Evolutionary conservation across 1,140 invertebrate genomes (phyloP), one percentile per base, ranked within the genome.

Genomic region (Eciton burchellii): DNA sequence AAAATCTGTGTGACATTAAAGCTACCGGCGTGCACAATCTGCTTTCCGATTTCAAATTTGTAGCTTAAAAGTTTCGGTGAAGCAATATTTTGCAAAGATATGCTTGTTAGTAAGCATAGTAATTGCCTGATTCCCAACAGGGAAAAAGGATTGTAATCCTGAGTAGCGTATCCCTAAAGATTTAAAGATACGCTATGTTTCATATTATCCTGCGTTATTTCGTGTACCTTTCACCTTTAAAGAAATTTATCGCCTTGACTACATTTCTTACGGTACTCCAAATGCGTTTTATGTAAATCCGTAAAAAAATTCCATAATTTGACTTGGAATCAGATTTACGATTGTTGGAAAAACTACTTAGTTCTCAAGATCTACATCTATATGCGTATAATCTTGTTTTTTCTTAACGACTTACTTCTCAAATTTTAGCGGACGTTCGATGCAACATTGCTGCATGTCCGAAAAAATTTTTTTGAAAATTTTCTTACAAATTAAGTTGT

Each of bases 61-160:
- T 11, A 16, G 49, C 11, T 74, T 49, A 41, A 76, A 26, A 52
- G 14, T 29, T 66, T 41, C 49, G 9, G 35, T 79, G 29, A 3
- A n/a, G 21, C 21, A 56, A 14, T 21, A 56, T 66, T 62, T n/a
- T 56, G 60, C 12, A 19, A 45, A 14, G 12, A 16, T 12, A 21
- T 8, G n/a, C 14, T 43, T 21, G 16, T 43, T 12, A 65, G 26
- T 26, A 41, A 43, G 41, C 16, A n/a, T n/a, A 68, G 68, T 79
- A 79, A 68, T 56, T 57, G 35, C 35, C 43, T 16, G 24, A 79
- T 54, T 79, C 21, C 41, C 19, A 35, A 35, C 35, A 19, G 35
- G 19, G 9, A 21, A 19, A 45, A 79, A 70, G 35, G 21, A 45
- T 79, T 68, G 68, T 12, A 26, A 3, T 29, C 49, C 21, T 41